Evolutionary conservation across 2,797 vertebrate species (phyloP), one percentile per base, ranked within the genome.

Genomic region (Neostethus bicornis): DNA sequence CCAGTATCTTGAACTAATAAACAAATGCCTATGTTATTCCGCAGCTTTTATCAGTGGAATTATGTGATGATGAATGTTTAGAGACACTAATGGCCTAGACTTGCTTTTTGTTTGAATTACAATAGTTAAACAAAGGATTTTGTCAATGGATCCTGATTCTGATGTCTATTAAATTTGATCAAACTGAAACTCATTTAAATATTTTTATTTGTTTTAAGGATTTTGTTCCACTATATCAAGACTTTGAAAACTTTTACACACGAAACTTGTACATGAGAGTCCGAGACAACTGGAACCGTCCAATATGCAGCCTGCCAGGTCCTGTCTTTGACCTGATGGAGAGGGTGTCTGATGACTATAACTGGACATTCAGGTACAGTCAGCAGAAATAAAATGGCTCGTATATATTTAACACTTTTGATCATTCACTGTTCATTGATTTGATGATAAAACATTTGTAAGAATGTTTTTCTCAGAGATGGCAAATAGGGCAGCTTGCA

Each of bases 161-260:
- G 4, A n/a, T n/a, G n/a, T n/a, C n/a, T n/a, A n/a, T n/a, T n/a
- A n/a, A n/a, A n/a, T n/a, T n/a, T n/a, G n/a, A n/a, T n/a, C n/a
- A n/a, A n/a, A 12, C 7, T 53, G 26, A 13, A 34, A 43, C 17
- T 45, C 28, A 34, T 63, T 3, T 35, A 35, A 19, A 42, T 50
- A 4, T 46, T 28, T 70, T 8, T 62, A 13, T 46, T 21, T 53
- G 5, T 12, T 60, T 20, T 60, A 70, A 98, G 96, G 90, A 95
- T 71, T 98, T 98, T 78, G 92, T 97, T 64, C 95, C 96, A 0
- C 91, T 98, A 60, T 98, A 98, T 85, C 95, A 96, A 93, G 96
- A 98, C 75, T 98, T 98, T 89, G 96, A 98, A 86, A 95, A 96
- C 89, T 98, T 98, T 85, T 98, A 92, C 79, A 97, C 86, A 20